phyloP scores from a whole-genome alignment of 1,140 invertebrate genomes.

The Anastrepha ludens region DNA sequence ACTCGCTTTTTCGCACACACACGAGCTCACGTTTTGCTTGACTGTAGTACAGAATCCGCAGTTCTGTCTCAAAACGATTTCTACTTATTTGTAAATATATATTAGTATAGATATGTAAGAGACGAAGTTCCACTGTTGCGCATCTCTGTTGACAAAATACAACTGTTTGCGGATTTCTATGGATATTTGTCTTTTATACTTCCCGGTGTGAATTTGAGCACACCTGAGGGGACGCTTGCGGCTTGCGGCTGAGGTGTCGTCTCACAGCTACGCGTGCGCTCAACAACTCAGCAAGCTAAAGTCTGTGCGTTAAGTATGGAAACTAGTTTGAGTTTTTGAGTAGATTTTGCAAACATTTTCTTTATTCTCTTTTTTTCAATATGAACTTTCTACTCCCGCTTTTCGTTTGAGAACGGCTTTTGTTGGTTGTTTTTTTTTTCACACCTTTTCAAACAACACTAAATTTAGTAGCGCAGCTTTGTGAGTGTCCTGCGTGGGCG shows the following conservation, averaged over 20 bases:
- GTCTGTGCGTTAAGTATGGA: neutral
- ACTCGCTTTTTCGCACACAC: neutral
- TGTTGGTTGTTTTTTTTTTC: neutral
- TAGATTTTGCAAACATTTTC: neutral
- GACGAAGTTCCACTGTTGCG: neutral
- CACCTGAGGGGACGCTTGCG: neutral
- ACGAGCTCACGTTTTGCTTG: neutral
- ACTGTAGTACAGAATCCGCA: slow-evolving; percentile 10
- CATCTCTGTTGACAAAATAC: neutral
- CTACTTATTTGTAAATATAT: too few species aligned
- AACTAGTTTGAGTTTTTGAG: slow-evolving; percentile 23
- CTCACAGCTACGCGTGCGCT: slow-evolving; percentile 33
- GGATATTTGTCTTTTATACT: slow-evolving; percentile 46
- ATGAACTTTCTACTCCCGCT: slow-evolving; percentile 30
- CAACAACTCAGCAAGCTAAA: neutral
- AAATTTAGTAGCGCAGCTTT: slow-evolving; percentile 32
- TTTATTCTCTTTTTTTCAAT: neutral
- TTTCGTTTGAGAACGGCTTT: neutral
- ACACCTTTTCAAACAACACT: slow-evolving; percentile 7
- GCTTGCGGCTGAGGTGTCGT: neutral
- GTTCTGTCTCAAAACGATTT: neutral
- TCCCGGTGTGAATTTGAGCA: neutral
- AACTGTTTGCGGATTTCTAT: neutral
- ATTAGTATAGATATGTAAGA: neutral
- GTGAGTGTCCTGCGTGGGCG: slow-evolving; percentile 10